Conservation (phyloP, 2,113 vertebrate species). For the Anguilla japonica region DNA sequence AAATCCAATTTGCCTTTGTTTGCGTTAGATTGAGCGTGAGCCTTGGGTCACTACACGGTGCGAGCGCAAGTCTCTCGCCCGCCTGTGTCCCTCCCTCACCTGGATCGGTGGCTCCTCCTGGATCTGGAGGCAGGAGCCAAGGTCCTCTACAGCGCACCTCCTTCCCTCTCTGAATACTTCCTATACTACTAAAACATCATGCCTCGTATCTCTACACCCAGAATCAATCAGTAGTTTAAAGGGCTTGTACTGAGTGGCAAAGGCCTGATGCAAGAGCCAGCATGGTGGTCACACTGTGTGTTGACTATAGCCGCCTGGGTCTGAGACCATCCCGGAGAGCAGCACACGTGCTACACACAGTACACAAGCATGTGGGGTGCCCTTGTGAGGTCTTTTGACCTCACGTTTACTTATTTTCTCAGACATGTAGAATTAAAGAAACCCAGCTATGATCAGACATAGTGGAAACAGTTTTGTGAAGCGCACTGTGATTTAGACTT, state of each 20-base stretch:
- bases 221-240: neutral
- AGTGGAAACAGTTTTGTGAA: neutral
- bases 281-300: neutral
- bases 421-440: too few species aligned
- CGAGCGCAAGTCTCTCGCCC: neutral
- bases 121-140: neutral
- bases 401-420: too few species aligned
- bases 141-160: too few species aligned
- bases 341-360: neutral
- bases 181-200: too few species aligned
- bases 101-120: neutral
- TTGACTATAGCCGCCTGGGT: too few species aligned
- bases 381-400: neutral
- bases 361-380: neutral
- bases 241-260: neutral
- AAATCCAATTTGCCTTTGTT: constrained; percentile 72
- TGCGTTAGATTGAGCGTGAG: constrained; percentile 65
- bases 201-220: neutral
- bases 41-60: constrained; percentile 18
- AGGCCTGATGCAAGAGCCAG: neutral
- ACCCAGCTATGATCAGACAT: neutral
- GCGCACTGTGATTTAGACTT: neutral
- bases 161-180: too few species aligned
- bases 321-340: neutral
- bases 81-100: neutral